Percentiles rank a stretch among this genome's conserved stretches.
phyloP scores from a whole-genome alignment of 2,888 invertebrate species.

The Apomyelois bistriatella region DNA sequence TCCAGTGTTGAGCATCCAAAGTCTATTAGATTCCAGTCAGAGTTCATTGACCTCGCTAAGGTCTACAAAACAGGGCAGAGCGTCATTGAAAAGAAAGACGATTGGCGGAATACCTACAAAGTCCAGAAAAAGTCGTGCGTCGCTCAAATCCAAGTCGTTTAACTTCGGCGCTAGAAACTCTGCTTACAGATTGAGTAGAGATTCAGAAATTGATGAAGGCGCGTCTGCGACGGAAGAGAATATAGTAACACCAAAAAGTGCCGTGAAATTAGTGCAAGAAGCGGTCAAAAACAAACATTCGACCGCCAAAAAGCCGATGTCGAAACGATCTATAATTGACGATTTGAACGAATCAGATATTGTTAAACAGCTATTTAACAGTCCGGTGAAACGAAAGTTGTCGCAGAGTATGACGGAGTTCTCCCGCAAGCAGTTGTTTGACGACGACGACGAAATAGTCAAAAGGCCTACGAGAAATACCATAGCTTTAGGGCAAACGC shows the following conservation, averaged over 20 bases:
- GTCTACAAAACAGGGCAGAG: constrained; percentile 22
- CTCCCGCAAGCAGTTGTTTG: constrained; percentile 45
- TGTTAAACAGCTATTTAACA: constrained; percentile 66
- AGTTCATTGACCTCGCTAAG: constrained; percentile 29
- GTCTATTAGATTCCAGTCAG: constrained; percentile 47
- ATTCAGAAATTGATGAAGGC: constrained; percentile 25
- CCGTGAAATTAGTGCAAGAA: constrained; percentile 51
- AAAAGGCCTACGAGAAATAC: constrained; percentile 38
- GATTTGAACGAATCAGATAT: constrained; percentile 62
- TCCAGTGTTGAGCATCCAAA: constrained; percentile 58
- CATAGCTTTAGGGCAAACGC: constrained; percentile 32
- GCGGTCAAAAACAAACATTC: constrained; percentile 69
- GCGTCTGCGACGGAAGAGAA: constrained; percentile 34
- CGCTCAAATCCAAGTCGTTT: constrained; percentile 39
- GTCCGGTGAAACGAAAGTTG: constrained; percentile 71
- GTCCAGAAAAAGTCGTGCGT: constrained; percentile 26
- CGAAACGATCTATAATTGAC: constrained; percentile 68
- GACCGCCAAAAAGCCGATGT: constrained; percentile 70
- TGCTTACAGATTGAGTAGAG: constrained; percentile 27
- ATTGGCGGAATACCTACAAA: constrained; percentile 33
- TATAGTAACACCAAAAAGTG: constrained; percentile 59
- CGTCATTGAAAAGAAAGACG: constrained; percentile 40
- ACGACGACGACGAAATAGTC: constrained; percentile 39
- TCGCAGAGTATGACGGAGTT: constrained; percentile 72
- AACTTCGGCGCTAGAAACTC: constrained; percentile 27